Base-by-base conservation (phyloP, 2,797 vertebrate genomes). In the Rachycentron canadum region DNA sequence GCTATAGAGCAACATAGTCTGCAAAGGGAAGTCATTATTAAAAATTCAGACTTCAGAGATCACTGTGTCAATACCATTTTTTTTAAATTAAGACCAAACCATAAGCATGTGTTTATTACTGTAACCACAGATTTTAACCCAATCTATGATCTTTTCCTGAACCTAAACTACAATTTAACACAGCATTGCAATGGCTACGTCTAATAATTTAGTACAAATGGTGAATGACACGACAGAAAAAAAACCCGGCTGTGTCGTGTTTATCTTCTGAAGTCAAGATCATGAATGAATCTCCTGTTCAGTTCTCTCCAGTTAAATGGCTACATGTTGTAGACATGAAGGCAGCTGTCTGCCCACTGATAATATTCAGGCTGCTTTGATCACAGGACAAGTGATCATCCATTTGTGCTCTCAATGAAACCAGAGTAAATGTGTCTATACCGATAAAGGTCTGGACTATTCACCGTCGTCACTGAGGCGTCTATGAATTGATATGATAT, bases 381-480 rank as follows among this genome's bases (percentile, higher is more conserved):
- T 61, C 53, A 52, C 45, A n/a, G 3, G 34, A 63, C 7, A 53
- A 72, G 34, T 30, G 26, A 76, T 65, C 26, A 66, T 41, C 32
- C 13, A 16, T 62, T 52, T 56, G 12, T 32, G 53, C 57, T 55
- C 26, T 62, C 30, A 30, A 19, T 13, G 12, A 11, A 69, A 52
- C 14, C 17, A 21, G 8, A 11, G 45, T 50, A 52, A 13, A 21
- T 36, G 19, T 3, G 3, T 71, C 57, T 41, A 26, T 16, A 25
- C 28, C 41, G 36, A n/a, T 38, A 13, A 19, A 52, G 5, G 11
- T 38, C 66, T 57, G 30, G 19, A 47, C 50, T 57, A 47, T 19
- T 38, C 36, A 36, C 7, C 7, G 4, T 62, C 25, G 26, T 52
- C 36, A 47, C 30, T 40, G 7, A 16, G n/a, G 17, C 32, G 38